A percentile compares a stretch with the other conserved stretches of the same genome.
These are phyloP conservation scores for Liolophura sinensis DNA, from an alignment of 1,140 invertebrate genomes.

Conservation along the genomic window DNA sequence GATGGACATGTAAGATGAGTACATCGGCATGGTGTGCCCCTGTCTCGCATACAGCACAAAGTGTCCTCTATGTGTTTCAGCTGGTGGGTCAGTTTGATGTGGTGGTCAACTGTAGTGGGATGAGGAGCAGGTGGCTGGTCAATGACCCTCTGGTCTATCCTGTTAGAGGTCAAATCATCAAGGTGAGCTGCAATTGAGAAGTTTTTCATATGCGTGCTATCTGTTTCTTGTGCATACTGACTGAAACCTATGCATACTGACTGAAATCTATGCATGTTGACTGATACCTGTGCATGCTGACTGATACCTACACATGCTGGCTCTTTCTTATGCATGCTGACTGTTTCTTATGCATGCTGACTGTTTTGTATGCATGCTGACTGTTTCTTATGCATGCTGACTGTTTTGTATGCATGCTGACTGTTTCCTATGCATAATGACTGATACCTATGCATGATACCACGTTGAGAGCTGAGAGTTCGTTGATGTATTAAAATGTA, in stretches of 20 bases:
- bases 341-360: neutral
- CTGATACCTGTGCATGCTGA: neutral
- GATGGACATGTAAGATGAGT: too few relatives aligned
- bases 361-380: neutral
- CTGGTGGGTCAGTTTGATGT: slow-evolving; percentile 68
- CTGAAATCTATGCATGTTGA: neutral
- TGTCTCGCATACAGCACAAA: too few relatives aligned
- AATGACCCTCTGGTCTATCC: slow-evolving; percentile 78
- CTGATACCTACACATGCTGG: too few relatives aligned
- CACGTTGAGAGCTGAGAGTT: too few relatives aligned
- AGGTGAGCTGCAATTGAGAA: slow-evolving; percentile 68
- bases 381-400: neutral
- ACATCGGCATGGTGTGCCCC: too few relatives aligned
- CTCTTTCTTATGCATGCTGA: neutral
- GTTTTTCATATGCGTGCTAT: neutral
- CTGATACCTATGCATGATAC: too few relatives aligned
- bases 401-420: neutral
- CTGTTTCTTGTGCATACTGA: neutral
- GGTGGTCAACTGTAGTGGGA: slow-evolving; percentile 86
- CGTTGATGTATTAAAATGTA: too few relatives aligned
- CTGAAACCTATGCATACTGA: neutral
- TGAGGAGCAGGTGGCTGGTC: slow-evolving; percentile 78
- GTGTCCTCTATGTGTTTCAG: slow-evolving; percentile 23
- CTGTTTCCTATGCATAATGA: too few relatives aligned
- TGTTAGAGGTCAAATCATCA: slow-evolving; percentile 81